These are phyloP conservation scores for Leptobrachium ailaonicum DNA, from an alignment of 2,113 vertebrate genomes.

Conservation along the genomic window DNA sequence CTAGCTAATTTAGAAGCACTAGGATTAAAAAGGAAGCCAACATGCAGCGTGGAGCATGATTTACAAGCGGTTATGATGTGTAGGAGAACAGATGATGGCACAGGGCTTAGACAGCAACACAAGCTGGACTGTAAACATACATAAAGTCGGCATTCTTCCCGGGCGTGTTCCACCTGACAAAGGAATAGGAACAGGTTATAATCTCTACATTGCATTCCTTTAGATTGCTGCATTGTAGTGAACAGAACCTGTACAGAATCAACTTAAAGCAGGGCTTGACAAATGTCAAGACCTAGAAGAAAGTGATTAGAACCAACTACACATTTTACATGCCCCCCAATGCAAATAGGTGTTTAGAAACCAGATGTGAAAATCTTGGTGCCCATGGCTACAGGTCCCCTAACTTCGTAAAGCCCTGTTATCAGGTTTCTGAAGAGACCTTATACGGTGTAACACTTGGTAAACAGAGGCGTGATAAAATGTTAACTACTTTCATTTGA, in stretches of 20 bases:
- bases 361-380: too few species aligned
- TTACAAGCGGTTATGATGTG: neutral
- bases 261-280: too few species aligned
- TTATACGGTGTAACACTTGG: too few species aligned
- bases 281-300: too few species aligned
- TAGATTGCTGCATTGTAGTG: neutral
- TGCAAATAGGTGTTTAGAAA: too few species aligned
- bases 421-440: too few species aligned
- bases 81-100: conserved; percentile 25
- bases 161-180: conserved; percentile 92
- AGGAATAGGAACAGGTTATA: conserved; percentile 65
- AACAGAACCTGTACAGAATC: neutral
- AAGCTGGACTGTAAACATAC: conserved; percentile 73
- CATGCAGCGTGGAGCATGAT: conserved; percentile 27
- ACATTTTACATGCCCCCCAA: too few species aligned
- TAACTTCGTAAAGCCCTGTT: too few species aligned
- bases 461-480: too few species aligned
- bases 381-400: too few species aligned
- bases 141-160: conserved; percentile 87
- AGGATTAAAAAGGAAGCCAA: neutral
- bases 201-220: conserved; percentile 8
- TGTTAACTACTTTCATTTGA: too few species aligned
- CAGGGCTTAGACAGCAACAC: conserved; percentile 13
- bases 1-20: neutral
- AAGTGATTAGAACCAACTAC: too few species aligned